Evolutionary conservation across 2,888 invertebrate species (phyloP), one percentile per base, ranked within the genome.

Genomic region (Ophioninae sp.): DNA sequence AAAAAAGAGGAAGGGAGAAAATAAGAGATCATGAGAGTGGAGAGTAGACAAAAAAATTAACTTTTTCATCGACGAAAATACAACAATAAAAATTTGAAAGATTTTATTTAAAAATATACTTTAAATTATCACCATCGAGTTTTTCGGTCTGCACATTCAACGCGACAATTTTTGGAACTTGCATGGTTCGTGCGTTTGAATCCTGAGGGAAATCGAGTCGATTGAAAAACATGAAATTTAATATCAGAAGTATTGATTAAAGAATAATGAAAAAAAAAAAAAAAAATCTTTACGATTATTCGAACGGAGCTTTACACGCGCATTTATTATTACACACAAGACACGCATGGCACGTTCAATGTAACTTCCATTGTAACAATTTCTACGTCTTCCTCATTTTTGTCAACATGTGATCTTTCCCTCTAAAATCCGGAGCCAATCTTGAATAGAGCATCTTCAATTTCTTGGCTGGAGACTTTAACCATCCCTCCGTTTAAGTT

Each of bases 381-480:
- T 37, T 64, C 62, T 41, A 41, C 21, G 50, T 70, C 21, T 59
- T 41, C 61, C 59, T 6, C 21, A 41, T 41, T 41, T 44, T 44
- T n/a, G 59, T 21, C 10, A 21, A 21, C 59, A 20, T 59, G 59
- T 39, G 57, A 77, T 50, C 23, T 6, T 68, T 77, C 61, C 30
- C 13, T 56, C n/a, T 68, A 13, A 21, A 65, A 75, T 39, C 56
- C 17, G 13, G 21, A 44, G 37, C 75, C 50, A 79, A 82, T 79
- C 79, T 83, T 68, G 56, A 65, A 89, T 85, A 86, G 85, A 86
- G 75, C 82, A 86, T 87, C 86, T 88, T 87, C 83, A 88, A 87
- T 88, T 88, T 86, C 88, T 85, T 87, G 85, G 85, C 85, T 86
- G 83, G 64, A 84, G 77, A 72, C 79, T 76, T 73, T 76, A 69